These are phyloP conservation scores for Collichthys lucidus DNA, from an alignment of 2,113 vertebrate genomes.

Conservation along the genomic window DNA sequence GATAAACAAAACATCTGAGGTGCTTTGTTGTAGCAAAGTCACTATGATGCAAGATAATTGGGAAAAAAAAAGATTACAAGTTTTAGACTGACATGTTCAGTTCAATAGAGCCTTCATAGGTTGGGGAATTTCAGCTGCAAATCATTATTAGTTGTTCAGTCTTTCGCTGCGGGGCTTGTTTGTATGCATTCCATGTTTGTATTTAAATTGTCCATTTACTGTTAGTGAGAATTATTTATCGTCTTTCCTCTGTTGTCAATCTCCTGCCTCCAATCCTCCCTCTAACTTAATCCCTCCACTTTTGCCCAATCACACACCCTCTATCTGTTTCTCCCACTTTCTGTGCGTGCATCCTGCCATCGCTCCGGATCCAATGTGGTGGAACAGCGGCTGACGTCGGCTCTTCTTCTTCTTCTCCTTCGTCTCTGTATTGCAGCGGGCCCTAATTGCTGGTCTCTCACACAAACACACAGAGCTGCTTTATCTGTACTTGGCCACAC, in stretches of 20 bases:
- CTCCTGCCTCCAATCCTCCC: constrained; percentile 26
- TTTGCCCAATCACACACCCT: constrained; percentile 16
- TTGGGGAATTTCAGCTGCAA: constrained; percentile 10
- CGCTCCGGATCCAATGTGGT: constrained; percentile 40
- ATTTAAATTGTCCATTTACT: constrained; percentile 33
- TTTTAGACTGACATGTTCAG: background rate
- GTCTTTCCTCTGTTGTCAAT: constrained; percentile 28
- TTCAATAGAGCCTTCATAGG: background rate
- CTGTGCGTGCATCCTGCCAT: constrained; percentile 38
- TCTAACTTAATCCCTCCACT: constrained; percentile 46
- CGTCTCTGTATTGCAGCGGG: constrained; percentile 45
- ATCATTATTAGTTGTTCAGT: constrained; percentile 1
- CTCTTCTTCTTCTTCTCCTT: constrained; percentile 63
- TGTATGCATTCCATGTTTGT: constrained; percentile 7
- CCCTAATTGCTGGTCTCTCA: constrained; percentile 77
- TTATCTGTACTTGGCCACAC: constrained; percentile 73
- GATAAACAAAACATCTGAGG: constrained; percentile 8
- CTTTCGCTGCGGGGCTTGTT: constrained; percentile 5
- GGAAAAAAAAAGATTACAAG: background rate
- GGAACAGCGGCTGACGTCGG: constrained; percentile 68
- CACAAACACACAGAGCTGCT: constrained; percentile 70
- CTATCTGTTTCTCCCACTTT: constrained; percentile 28
- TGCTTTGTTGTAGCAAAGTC: constrained; percentile 4
- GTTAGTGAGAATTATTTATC: constrained; percentile 45
- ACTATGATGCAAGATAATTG: constrained; percentile 12